These are phyloP conservation scores for Poecilobothrus nobilitatus DNA, from an alignment of 2,888 invertebrate species.

Conservation along the genomic window DNA sequence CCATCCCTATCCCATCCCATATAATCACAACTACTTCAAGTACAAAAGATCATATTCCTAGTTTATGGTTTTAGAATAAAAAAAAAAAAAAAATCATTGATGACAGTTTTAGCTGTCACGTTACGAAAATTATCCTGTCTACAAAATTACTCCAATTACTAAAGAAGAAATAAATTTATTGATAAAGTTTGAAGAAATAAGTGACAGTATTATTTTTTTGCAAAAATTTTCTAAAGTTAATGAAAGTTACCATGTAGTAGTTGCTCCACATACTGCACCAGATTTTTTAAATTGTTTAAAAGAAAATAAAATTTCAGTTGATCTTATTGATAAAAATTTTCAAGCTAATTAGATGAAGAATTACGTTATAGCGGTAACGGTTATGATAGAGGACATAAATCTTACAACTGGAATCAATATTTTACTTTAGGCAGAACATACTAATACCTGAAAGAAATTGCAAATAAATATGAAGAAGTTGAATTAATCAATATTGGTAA, in stretches of 20 bases:
- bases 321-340: slow-evolving; percentile 42
- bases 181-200: slow-evolving; percentile 41
- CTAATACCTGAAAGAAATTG: slow-evolving; percentile 48
- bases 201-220: slow-evolving; percentile 46
- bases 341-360: slow-evolving; percentile 33
- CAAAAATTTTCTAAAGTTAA: slow-evolving; percentile 42
- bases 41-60: too few species aligned
- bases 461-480: slow-evolving; percentile 44
- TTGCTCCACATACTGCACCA: slow-evolving; percentile 36
- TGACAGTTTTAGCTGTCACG: slow-evolving; percentile 25
- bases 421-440: slow-evolving; percentile 45
- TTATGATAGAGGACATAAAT: slow-evolving; percentile 22
- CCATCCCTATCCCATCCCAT: too few species aligned
- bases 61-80: too few species aligned
- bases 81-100: too few species aligned
- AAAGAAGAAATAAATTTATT: slow-evolving; percentile 48
- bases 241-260: slow-evolving; percentile 46
- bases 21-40: too few species aligned
- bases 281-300: slow-evolving; percentile 32
- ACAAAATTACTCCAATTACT: slow-evolving; percentile 48
- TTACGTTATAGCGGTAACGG: not conserved
- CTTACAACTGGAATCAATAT: slow-evolving; percentile 36
- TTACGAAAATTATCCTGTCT: slow-evolving; percentile 54
- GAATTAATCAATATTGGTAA: slow-evolving; percentile 48
- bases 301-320: slow-evolving; percentile 43